A percentile compares a stretch with the other conserved stretches of the same genome.
phyloP scores from a whole-genome alignment of 2,888 invertebrate genomes.

The Dioctria rufipes region DNA sequence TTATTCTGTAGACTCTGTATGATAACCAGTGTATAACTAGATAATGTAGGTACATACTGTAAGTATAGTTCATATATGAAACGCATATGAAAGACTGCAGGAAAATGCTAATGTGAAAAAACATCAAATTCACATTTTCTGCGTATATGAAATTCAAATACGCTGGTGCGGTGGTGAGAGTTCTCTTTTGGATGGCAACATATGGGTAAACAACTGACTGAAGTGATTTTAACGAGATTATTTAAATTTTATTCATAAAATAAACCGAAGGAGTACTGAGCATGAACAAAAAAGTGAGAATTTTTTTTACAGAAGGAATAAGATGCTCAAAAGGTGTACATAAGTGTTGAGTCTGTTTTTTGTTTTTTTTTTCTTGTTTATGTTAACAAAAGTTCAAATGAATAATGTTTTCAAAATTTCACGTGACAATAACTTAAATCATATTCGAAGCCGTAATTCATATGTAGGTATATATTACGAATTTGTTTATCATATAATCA shows the following conservation, averaged over 20 bases:
- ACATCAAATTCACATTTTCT: slow-evolving; percentile 54
- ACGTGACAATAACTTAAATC: too few relatives aligned
- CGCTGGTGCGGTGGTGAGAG: slow-evolving; percentile 15
- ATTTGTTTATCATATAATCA: too few relatives aligned
- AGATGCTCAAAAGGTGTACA: too few relatives aligned
- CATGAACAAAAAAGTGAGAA: neutral
- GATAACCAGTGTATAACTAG: too few relatives aligned
- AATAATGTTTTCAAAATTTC: too few relatives aligned
- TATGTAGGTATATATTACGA: too few relatives aligned
- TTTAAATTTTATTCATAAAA: slow-evolving; percentile 54
- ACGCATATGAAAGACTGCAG: neutral
- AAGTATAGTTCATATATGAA: neutral
- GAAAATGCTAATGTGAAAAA: slow-evolving; percentile 51
- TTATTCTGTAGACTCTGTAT: neutral
- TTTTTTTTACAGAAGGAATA: too few relatives aligned
- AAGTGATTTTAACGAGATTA: slow-evolving; percentile 51
- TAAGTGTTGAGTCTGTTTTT: too few relatives aligned
- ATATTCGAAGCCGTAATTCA: too few relatives aligned
- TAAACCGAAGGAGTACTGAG: neutral
- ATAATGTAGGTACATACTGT: too few relatives aligned
- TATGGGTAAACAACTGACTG: slow-evolving; percentile 48
- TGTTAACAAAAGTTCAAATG: too few relatives aligned
- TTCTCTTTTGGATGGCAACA: slow-evolving; percentile 38
- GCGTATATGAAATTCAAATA: slow-evolving; percentile 54
- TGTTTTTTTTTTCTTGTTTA: too few relatives aligned